Percentiles rank a stretch among this genome's conserved stretches.
Conservation (phyloP, 2,888 invertebrate genomes). For the Apamea crenata region DNA sequence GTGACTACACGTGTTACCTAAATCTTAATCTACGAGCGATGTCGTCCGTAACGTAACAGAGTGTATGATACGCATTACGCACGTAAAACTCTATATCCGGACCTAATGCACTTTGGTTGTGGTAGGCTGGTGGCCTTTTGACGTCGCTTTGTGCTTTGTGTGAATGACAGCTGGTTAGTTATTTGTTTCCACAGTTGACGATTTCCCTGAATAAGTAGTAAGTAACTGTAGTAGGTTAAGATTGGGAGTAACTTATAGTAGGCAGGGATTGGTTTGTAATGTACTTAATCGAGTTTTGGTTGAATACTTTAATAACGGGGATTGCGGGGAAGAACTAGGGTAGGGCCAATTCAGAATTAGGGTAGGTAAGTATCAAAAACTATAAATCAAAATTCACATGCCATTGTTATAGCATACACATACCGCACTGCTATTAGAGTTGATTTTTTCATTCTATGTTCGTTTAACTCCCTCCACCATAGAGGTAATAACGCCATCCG, state of each 20-base stretch:
- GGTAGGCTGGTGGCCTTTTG: neutral
- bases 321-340: neutral
- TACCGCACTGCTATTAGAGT: neutral
- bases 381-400: neutral
- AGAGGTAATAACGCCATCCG: neutral
- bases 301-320: neutral
- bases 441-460: neutral
- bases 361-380: neutral
- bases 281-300: neutral
- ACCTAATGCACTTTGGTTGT: too few relatives aligned
- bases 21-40: too few relatives aligned
- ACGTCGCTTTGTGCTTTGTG: neutral
- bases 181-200: constrained; percentile 5
- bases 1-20: too few relatives aligned
- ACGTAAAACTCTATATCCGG: neutral
- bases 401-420: neutral
- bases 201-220: neutral
- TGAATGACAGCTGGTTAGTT: neutral
- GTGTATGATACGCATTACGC: neutral
- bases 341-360: neutral
- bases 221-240: neutral
- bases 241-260: neutral
- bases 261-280: neutral
- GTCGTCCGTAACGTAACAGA: too few relatives aligned
- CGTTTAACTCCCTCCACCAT: neutral